Evolutionary conservation across 2,888 invertebrate species (phyloP).

Genomic region (Cheilosia vulpina): DNA sequence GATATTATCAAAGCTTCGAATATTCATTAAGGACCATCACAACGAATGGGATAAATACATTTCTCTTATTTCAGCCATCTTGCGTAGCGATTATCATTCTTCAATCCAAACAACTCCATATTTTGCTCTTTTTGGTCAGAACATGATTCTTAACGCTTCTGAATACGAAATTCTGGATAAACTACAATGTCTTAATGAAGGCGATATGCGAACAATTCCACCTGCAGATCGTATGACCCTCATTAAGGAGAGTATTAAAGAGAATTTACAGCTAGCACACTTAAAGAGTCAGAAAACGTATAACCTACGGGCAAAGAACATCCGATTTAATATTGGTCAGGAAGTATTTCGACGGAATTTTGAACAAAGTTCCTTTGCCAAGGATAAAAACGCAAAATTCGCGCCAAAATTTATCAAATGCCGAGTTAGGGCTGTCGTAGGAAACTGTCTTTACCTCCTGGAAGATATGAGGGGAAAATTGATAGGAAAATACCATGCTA

Average conservation of each 20-base stretch:
- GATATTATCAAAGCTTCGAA: conserved; percentile 10
- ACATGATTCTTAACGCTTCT: neutral
- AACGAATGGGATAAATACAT: conserved; percentile 20
- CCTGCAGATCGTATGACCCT: neutral
- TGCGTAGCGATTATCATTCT: conserved; percentile 11
- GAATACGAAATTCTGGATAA: neutral
- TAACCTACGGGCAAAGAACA: neutral
- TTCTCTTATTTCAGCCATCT: conserved; percentile 1
- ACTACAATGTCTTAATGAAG: neutral
- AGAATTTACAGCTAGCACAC: neutral
- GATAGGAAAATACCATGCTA: conserved; percentile 1
- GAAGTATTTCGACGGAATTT: neutral
- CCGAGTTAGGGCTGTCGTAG: neutral
- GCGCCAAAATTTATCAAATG: conserved; percentile 9
- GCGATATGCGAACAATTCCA: conserved; percentile 1
- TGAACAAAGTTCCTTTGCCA: neutral
- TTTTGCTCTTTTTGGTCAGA: neutral
- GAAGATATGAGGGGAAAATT: conserved; percentile 15
- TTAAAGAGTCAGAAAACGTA: neutral
- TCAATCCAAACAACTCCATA: neutral
- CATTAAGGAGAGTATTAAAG: neutral
- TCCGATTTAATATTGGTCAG: neutral
- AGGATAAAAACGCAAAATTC: neutral
- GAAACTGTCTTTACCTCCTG: conserved; percentile 2
- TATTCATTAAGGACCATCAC: conserved; percentile 1